Percentiles rank a stretch among this genome's conserved stretches.
Evolutionary conservation across 2,888 invertebrate genomes (phyloP).

Genomic region (Hoplodrina blanda): DNA sequence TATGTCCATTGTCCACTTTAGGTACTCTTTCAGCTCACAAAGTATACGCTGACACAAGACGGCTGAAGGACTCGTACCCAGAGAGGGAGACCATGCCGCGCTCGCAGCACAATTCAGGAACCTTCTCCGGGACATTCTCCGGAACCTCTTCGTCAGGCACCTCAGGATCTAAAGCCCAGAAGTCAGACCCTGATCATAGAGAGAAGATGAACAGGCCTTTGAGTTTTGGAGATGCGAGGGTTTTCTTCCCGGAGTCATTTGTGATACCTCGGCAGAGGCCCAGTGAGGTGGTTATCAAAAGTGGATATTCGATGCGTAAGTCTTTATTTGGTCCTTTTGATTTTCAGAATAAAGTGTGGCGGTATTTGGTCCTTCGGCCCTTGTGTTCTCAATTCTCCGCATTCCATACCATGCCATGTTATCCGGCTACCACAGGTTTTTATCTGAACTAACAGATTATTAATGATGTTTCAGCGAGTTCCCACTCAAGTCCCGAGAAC

Average conservation of each 20-base stretch:
- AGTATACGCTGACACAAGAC: slow-evolving; percentile 80
- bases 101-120: slow-evolving; percentile 84
- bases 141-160: slow-evolving; percentile 88
- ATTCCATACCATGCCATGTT: no score
- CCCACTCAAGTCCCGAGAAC: slow-evolving; percentile 84
- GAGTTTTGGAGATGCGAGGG: slow-evolving; percentile 86
- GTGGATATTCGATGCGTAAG: slow-evolving; percentile 85
- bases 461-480: slow-evolving; percentile 76
- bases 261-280: slow-evolving; percentile 86
- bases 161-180: slow-evolving; percentile 85
- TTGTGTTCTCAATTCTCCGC: no score
- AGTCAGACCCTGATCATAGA: slow-evolving; percentile 75
- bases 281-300: slow-evolving; percentile 81
- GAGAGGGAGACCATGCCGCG: slow-evolving; percentile 79
- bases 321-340: slow-evolving; percentile 36
- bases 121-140: slow-evolving; percentile 85
- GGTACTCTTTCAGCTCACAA: slow-evolving; percentile 82
- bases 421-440: no score
- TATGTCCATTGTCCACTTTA: neutral
- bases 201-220: slow-evolving; percentile 81
- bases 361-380: neutral
- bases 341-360: neutral
- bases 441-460: no score
- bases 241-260: slow-evolving; percentile 89
- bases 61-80: slow-evolving; percentile 80